Evolutionary conservation across 2,113 vertebrate species (phyloP).

Genomic region (Arenaria interpres): DNA sequence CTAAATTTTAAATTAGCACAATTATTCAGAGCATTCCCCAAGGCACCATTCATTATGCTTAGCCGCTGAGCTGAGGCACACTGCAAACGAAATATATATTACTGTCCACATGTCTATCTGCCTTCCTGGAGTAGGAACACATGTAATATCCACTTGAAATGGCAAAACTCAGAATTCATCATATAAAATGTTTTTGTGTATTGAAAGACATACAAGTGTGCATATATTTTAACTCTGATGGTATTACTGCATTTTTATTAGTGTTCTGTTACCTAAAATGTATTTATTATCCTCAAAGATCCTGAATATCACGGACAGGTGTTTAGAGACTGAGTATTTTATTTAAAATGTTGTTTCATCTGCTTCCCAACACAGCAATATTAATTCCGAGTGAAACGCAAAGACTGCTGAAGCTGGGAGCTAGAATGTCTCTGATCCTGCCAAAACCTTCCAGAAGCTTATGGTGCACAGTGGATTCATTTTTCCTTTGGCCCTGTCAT

Average conservation of each 20-base stretch:
- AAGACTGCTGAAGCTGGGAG: neutral
- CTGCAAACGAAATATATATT: conserved; percentile 46
- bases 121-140: conserved; percentile 1
- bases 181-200: neutral
- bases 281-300: neutral
- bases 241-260: neutral
- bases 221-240: neutral
- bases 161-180: neutral
- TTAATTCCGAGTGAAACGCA: neutral
- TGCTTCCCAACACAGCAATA: neutral
- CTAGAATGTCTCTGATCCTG: neutral
- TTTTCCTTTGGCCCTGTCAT: neutral
- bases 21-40: conserved; percentile 72
- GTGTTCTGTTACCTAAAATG: neutral
- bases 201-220: neutral
- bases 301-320: neutral
- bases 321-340: neutral
- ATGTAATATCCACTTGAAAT: neutral
- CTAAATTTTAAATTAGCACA: conserved; percentile 78
- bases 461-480: neutral
- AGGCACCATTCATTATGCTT: conserved; percentile 68
- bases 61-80: conserved; percentile 36
- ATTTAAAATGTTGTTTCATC: neutral
- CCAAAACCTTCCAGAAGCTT: neutral
- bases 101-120: conserved; percentile 36